A percentile compares a stretch with the other conserved stretches of the same genome.
Evolutionary conservation across 2,113 vertebrate species (phyloP).

Genomic region (Oncorhynchus nerka): DNA sequence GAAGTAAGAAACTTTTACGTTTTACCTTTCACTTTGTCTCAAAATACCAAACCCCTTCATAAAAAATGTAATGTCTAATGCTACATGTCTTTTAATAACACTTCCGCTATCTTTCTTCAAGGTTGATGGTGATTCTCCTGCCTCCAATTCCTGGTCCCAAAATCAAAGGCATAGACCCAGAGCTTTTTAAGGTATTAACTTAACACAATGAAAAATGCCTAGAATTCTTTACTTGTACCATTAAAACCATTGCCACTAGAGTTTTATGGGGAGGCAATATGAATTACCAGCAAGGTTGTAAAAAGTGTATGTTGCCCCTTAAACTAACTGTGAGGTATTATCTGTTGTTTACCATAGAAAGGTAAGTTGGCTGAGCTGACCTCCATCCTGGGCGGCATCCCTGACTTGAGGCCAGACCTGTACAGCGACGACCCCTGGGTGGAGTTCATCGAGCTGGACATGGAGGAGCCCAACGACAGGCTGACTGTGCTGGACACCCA

Average conservation of each 20-base stretch:
- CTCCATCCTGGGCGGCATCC: constrained; percentile 84
- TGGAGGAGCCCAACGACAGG: constrained; percentile 82
- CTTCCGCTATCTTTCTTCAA: constrained; percentile 52
- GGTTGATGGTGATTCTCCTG: constrained; percentile 90
- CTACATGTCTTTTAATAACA: background rate
- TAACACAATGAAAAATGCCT: background rate
- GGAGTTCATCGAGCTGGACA: constrained; percentile 93
- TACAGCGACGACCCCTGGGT: constrained; percentile 89
- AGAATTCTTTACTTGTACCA: too few species aligned
- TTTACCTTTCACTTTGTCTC: background rate
- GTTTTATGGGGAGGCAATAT: background rate
- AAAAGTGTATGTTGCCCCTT: background rate
- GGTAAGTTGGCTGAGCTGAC: constrained; percentile 89
- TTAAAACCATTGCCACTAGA: too few species aligned
- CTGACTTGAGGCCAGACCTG: constrained; percentile 79
- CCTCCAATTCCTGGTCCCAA: constrained; percentile 95
- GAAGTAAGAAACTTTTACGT: constrained; percentile 73
- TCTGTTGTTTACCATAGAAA: constrained; percentile 70
- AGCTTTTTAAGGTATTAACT: constrained; percentile 85
- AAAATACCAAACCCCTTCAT: background rate
- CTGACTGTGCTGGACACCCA: constrained; percentile 78
- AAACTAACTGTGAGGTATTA: background rate
- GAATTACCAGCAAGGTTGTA: background rate
- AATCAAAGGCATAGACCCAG: constrained; percentile 92
- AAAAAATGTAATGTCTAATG: background rate